Conservation (phyloP, 2,113 vertebrate species). For the Chloebia gouldiae region DNA sequence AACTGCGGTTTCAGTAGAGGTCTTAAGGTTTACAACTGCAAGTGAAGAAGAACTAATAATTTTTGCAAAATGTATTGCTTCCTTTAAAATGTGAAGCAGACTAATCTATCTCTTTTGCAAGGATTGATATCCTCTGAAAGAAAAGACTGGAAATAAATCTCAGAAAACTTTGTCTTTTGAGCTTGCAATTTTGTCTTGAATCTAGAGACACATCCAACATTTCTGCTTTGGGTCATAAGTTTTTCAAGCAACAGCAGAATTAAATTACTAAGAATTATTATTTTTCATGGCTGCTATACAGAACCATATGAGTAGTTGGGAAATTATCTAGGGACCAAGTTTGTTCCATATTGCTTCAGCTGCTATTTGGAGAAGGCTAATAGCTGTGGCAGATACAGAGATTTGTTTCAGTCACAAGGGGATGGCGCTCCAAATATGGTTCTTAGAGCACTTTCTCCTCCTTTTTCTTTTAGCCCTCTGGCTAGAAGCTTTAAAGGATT, state of each 20-base stretch:
- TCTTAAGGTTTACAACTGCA: background rate
- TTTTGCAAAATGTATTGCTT: background rate
- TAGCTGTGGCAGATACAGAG: conserved; percentile 31
- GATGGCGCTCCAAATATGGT: conserved; percentile 15
- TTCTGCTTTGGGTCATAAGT: conserved; percentile 44
- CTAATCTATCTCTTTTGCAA: background rate
- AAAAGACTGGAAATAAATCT: background rate
- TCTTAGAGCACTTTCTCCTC: background rate
- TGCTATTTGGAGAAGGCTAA: conserved; percentile 45
- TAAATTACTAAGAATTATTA: conserved; percentile 19
- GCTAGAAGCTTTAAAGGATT: background rate
- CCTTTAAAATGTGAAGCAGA: background rate
- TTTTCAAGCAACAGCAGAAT: conserved; percentile 35
- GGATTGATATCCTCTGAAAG: background rate
- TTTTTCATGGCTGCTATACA: conserved; percentile 32
- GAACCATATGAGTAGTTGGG: conserved; percentile 23
- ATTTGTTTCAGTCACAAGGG: conserved; percentile 3
- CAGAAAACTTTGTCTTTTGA: background rate
- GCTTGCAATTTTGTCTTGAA: background rate
- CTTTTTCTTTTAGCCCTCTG: background rate
- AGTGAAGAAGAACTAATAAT: background rate
- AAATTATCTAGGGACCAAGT: conserved; percentile 48
- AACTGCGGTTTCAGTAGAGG: background rate
- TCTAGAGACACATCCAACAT: background rate
- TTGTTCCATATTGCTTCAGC: conserved; percentile 49